Evolutionary conservation across 2,113 vertebrate genomes (phyloP).

Genomic region (Cololabis saira): DNA sequence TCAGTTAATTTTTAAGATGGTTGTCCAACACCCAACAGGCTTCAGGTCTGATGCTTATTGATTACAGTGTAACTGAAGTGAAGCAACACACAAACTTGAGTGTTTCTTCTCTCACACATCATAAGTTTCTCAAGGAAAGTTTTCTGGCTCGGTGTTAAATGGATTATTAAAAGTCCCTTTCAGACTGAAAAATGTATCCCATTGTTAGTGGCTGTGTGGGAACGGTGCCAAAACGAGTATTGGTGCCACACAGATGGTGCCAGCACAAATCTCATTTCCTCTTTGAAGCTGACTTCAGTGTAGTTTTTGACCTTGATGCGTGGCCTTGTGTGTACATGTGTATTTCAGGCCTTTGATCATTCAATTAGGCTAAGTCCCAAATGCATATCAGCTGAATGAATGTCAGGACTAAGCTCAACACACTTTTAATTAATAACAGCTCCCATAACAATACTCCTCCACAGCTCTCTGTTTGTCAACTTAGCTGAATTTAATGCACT

Average conservation of each 20-base stretch:
- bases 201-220: slow-evolving; percentile 42
- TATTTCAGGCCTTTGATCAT: slow-evolving; percentile 52
- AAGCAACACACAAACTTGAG: slow-evolving; percentile 18
- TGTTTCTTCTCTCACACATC: slow-evolving; percentile 5
- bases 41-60: slow-evolving; percentile 22
- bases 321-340: slow-evolving; percentile 12
- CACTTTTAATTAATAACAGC: slow-evolving; percentile 17
- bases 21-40: slow-evolving; percentile 21
- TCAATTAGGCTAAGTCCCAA: slow-evolving; percentile 49
- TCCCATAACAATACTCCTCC: slow-evolving; percentile 28
- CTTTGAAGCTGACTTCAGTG: slow-evolving; percentile 52
- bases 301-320: slow-evolving; percentile 48
- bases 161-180: slow-evolving; percentile 41
- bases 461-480: slow-evolving; percentile 31
- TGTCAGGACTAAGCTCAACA: slow-evolving; percentile 35
- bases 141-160: slow-evolving; percentile 35
- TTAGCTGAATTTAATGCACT: slow-evolving; percentile 30
- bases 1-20: slow-evolving; percentile 25
- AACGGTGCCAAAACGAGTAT: slow-evolving; percentile 34
- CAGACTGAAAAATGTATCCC: slow-evolving; percentile 21
- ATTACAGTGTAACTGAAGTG: slow-evolving; percentile 29
- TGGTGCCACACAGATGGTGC: slow-evolving; percentile 41
- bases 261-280: slow-evolving; percentile 46
- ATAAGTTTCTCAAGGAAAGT: slow-evolving; percentile 37
- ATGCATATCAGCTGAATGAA: slow-evolving; percentile 47